Evolutionary conservation across 2,797 vertebrate species (phyloP), one percentile per base, ranked within the genome.

Genomic region (Neoniphon sammara): DNA sequence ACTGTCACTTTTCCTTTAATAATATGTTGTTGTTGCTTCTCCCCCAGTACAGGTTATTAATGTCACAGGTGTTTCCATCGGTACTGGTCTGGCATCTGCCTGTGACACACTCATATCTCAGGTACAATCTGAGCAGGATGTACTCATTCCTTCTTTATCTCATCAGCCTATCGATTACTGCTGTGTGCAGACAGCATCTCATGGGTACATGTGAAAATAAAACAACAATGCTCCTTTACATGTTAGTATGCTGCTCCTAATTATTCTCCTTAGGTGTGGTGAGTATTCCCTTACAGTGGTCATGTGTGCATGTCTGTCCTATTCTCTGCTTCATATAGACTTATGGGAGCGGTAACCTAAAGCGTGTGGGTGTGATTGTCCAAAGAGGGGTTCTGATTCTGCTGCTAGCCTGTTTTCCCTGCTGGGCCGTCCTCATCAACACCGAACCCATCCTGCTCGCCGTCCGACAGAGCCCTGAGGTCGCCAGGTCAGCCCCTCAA

Each of bases 21-120:
- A 58, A 25, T 77, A 1, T 90, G n/a, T n/a, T n/a, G n/a, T n/a
- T n/a, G n/a, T n/a, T n/a, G n/a, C n/a, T n/a, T n/a, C n/a, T n/a
- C n/a, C n/a, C n/a, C n/a, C n/a, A n/a, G n/a, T n/a, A n/a, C n/a
- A 97, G 97, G 94, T 97, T 70, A 93, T 97, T 57, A 98, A 96
- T 0, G 94, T 97, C 54, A 95, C 94, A 0, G 96, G 95, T 25
- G 87, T 97, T 72, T 96, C 95, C 12, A 89, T 96, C 0, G 97
- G 96, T 0, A 67, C 84, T 6, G 96, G 96, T 25, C 76, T 98
- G 70, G 94, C 96, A 0, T 94, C 94, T 0, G 95, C 96, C 0
- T 97, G 96, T 1, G 96, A 98, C 85, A 98, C 96, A 0, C 92
- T 98, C 31, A 97, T 97, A 91, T 96, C 96, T 68, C 97, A 97